A percentile compares a stretch with the other conserved stretches of the same genome.
Conservation (phyloP, 2,888 invertebrate genomes). For the Parascotia fuliginaria region DNA sequence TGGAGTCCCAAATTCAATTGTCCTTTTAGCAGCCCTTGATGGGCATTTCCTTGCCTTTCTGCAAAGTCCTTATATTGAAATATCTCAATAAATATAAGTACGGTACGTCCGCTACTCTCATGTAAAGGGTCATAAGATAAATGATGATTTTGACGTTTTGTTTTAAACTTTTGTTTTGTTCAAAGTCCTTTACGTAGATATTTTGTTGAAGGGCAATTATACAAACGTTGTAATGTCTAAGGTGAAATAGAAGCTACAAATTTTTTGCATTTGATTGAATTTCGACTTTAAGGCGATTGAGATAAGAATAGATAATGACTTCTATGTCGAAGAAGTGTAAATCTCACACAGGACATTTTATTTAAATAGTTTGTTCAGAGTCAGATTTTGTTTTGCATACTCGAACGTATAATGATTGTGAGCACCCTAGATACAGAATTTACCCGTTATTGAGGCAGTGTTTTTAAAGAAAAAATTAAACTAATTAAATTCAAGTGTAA, state of each 20-base stretch:
- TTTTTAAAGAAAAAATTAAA: too few species aligned
- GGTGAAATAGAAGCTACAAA: background rate
- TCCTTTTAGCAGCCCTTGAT: slow-evolving; percentile 39
- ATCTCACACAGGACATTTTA: too few species aligned
- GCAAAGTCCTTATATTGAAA: slow-evolving; percentile 29
- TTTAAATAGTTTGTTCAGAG: too few species aligned
- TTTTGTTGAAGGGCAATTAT: background rate
- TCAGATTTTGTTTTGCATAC: too few species aligned
- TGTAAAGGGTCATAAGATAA: slow-evolving; percentile 10
- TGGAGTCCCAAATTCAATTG: slow-evolving; percentile 52
- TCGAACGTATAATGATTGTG: too few species aligned
- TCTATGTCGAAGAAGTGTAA: too few species aligned
- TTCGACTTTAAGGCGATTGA: too few species aligned
- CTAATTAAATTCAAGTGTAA: slow-evolving; percentile 13
- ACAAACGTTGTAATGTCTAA: background rate
- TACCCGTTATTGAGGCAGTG: too few species aligned
- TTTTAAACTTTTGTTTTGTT: background rate
- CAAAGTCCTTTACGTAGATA: background rate
- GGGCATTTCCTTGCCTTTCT: slow-evolving; percentile 40
- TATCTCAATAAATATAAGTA: slow-evolving; percentile 37
- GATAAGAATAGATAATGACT: too few species aligned
- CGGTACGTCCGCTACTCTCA: slow-evolving; percentile 19
- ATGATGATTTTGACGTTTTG: slow-evolving; percentile 9
- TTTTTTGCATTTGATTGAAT: too few species aligned
- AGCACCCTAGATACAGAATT: too few species aligned